Base-by-base conservation (phyloP, 2,888 invertebrate species). In the Ophion costatus region DNA sequence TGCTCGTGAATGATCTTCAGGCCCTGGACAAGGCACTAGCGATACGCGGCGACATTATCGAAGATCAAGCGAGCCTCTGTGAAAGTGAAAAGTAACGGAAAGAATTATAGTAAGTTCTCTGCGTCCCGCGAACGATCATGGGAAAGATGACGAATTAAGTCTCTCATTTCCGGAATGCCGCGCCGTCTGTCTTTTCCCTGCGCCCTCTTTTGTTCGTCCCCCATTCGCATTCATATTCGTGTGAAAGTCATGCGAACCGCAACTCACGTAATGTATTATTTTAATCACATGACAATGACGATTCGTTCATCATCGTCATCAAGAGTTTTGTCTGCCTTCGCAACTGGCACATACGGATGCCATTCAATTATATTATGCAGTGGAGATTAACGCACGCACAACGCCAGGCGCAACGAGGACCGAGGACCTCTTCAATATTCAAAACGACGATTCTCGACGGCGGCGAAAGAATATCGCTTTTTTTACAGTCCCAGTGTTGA, bases 291-390 rank as follows among this genome's bases (percentile, higher is more conserved):
- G 64, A 74, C 78, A 82, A 83, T 75, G 69, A 70, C 57, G 69
- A 64, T 71, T 80, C 64, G 61, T 74, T 79, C 73, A 69, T 79
- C 61, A 63, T 79, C 78, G 29, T 73, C 66, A 45, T 78, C 42
- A 67, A 71, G 20, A 22, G 11, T 57, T 57, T 57, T 33, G 33
- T 14, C 20, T 14, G 2, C 9, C 56, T 61, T 42, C 17, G 38
- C 61, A 73, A 22, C 42, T 22, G n/a, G 20, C 22, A 33, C n/a
- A 17, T 61, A 11, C 24, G 6, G 45, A 69, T 61, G n/a, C 33
- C 45, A 45, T 73, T 61, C 59, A 22, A 73, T 73, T 61, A 64
- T 33, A 45, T 45, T 1, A 14, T 2, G 17, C 4, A 29, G 29
- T 29, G 22, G 22, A 22, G 14, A 45, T 24, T 17, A 9, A 71